Evolutionary conservation across 2,888 invertebrate genomes (phyloP), one percentile per base, ranked within the genome.

Genomic region (Andrena hattorfiana): DNA sequence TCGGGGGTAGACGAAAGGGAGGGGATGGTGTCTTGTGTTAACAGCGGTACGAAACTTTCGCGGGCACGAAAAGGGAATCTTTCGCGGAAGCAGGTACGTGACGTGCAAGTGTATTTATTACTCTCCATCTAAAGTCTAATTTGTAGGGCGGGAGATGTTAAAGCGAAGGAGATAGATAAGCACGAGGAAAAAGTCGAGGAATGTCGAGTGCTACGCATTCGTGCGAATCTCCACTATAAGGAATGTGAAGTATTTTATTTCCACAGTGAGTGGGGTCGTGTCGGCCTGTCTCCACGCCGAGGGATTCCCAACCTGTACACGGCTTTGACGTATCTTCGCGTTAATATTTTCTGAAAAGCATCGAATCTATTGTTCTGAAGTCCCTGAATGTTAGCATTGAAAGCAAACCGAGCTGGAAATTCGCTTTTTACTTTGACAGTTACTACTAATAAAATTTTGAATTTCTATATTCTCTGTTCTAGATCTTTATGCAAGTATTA

Each of bases 101-200:
- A 86, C 83, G 77, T 77, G 83, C 81, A 84, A 85, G 68, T 77
- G 79, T 72, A 89, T 85, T 90, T 90, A 89, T 87, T 80, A 64
- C 77, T 62, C 42, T 32, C 35, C 68, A 56, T 67, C 62, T 62
- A 56, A 85, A 84, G 74, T 90, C 73, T 85, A 87, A 90, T 89
- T 89, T 79, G 83, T 49, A 67, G 68, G 74, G 56, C 60, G 81
- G 68, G 7, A 35, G 35, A 63, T 63, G 35, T 13, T 64, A 60
- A 49, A 77, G 20, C 28, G 69, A 62, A 30, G 70, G 42, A 66
- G 76, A 79, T 49, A 54, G 63, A 74, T 79, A 64, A 54, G 49
- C 49, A 6, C n/a, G 16, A 2, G 42, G 48, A 32, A 30, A 66
- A 67, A 73, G 64, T 77, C 32, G 48, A 28, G 8, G 10, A 64